Base-by-base conservation (phyloP, 1,140 invertebrate genomes). In the Mylabris phalerata region DNA sequence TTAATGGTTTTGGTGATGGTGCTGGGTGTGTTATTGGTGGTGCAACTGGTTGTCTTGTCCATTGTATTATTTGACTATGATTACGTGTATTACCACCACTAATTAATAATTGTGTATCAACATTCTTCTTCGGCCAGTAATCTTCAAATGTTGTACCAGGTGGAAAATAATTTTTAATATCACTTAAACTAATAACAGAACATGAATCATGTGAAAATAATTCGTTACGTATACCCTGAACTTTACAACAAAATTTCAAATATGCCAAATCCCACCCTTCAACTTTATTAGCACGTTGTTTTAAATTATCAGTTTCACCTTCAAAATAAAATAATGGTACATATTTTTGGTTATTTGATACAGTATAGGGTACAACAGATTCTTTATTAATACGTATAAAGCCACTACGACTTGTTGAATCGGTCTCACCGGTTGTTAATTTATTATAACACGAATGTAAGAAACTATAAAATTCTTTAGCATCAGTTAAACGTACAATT, bases 301-400 rank as follows among this genome's bases (percentile, higher is more conserved):
- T 92, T 1, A 93, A 77, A 74, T 90, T 92, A 69, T 93, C 90
- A 1, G 90, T 93, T 78, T 95, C 92, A 58, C 90, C 90, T 77
- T 93, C 91, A 71, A 95, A 93, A 73, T 93, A 93, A 75, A 94
- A 95, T n/a, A 96, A 73, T 9, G 93, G 93, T 50, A 98, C 92
- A 75, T 89, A 93, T 74, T 93, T 92, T 65, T 89, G 83, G 51
- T 77, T 79, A 63, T 90, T 86, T 64, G 89, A 85, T 3, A 90
- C 83, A 1, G 93, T 93, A 71, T 95, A 97, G 3, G 93, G 93
- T 46, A 96, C 92, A 32, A 96, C 90, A 0, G 91, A 92, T 68
- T 93, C 93, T 70, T 92, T 92, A 71, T 96, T 95, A 59, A 97
- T 94, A 46, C 91, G 81, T 62, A 95, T 92, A 73, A 96, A 96